phyloP scores from a whole-genome alignment of 2,113 vertebrate species.

The Laterallus jamaicensis region DNA sequence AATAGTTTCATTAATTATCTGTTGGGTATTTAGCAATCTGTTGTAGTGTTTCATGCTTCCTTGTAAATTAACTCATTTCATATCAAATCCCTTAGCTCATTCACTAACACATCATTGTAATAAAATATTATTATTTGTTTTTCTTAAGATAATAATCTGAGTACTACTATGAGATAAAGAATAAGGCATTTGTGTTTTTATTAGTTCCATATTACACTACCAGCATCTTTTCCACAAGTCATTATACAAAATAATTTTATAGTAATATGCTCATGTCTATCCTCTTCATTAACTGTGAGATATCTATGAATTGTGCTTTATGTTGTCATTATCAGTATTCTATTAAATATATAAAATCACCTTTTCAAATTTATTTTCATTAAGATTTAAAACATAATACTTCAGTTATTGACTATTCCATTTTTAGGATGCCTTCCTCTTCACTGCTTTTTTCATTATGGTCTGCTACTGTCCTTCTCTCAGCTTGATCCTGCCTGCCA shows the following conservation, averaged over 20 bases:
- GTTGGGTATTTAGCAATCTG: slow-evolving; percentile 21
- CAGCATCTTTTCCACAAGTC: background rate
- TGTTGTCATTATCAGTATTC: background rate
- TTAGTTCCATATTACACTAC: slow-evolving; percentile 4
- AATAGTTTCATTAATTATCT: slow-evolving; percentile 50
- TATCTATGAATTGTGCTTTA: background rate
- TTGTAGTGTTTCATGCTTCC: slow-evolving; percentile 29
- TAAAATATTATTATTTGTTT: slow-evolving; percentile 38
- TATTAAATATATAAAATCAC: background rate
- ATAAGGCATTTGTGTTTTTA: slow-evolving; percentile 4
- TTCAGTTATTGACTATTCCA: background rate
- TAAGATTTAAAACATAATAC: background rate
- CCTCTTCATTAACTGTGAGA: background rate
- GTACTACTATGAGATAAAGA: slow-evolving; percentile 9
- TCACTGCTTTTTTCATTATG: background rate
- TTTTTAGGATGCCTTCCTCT: background rate
- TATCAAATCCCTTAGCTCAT: slow-evolving; percentile 45
- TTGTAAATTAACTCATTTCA: slow-evolving; percentile 46
- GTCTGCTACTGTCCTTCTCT: background rate
- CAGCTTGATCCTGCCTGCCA: background rate
- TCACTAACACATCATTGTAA: slow-evolving; percentile 36
- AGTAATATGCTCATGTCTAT: background rate
- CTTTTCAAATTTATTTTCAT: background rate
- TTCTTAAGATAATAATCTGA: slow-evolving; percentile 36
- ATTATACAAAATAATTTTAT: background rate